phyloP scores from a whole-genome alignment of 2,888 invertebrate species.

The Campoplex nolae region DNA sequence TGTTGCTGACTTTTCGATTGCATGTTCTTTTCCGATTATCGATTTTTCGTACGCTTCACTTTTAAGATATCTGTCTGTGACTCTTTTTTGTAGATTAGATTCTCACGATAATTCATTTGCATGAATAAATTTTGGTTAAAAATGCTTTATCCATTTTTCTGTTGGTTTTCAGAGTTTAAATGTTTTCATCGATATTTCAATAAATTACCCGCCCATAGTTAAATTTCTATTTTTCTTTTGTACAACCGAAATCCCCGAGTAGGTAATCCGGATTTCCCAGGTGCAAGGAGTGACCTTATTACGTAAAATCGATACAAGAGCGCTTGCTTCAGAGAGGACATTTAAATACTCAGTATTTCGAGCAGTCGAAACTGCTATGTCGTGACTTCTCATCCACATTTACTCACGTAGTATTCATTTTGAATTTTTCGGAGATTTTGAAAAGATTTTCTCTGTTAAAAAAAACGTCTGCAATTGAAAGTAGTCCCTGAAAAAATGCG shows the following conservation, averaged over 20 bases:
- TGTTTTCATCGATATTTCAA: background rate
- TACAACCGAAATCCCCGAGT: constrained; percentile 1
- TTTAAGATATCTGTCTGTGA: background rate
- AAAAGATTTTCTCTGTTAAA: background rate
- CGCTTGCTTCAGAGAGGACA: background rate
- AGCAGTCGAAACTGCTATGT: background rate
- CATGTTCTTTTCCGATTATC: background rate
- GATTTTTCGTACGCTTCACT: background rate
- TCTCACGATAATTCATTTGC: background rate
- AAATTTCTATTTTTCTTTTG: background rate
- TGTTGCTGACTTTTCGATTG: background rate
- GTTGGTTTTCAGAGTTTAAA: background rate
- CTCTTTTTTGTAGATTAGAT: background rate
- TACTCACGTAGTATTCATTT: background rate
- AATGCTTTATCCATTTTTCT: background rate
- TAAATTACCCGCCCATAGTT: background rate
- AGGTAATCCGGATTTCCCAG: constrained; percentile 21
- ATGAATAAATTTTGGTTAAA: background rate
- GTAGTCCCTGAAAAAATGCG: background rate
- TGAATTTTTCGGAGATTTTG: background rate
- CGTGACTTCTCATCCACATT: background rate
- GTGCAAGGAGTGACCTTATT: constrained; percentile 61
- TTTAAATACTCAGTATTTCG: constrained; percentile 39
- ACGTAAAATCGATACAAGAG: constrained; percentile 61
- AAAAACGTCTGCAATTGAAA: background rate